A percentile compares a stretch with the other conserved stretches of the same genome.
phyloP scores from a whole-genome alignment of 2,797 vertebrate genomes.

The Falco naumanni region DNA sequence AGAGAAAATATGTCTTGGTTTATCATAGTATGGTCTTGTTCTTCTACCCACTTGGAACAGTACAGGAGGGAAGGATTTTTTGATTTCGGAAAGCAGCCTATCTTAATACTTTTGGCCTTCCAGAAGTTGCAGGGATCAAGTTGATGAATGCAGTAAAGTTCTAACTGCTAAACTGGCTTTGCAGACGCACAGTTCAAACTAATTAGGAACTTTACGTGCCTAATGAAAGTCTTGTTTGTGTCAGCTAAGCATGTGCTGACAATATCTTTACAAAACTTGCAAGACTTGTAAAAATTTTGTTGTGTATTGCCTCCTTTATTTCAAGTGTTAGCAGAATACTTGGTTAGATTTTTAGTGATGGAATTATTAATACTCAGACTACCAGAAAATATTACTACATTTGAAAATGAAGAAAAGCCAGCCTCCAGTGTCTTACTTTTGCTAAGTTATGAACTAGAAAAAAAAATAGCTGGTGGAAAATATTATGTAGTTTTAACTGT shows the following conservation, averaged over 20 bases:
- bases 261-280: background rate
- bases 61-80: background rate
- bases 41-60: background rate
- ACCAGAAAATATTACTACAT: background rate
- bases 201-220: background rate
- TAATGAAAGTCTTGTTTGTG: background rate
- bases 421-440: conserved; percentile 15
- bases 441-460: background rate
- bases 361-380: background rate
- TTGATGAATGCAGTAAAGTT: fast-evolving
- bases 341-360: background rate
- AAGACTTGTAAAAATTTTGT: background rate
- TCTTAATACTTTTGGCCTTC: background rate
- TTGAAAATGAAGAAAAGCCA: background rate
- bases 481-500: background rate
- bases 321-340: background rate
- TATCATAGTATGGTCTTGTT: background rate
- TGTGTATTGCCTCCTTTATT: background rate
- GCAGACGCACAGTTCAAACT: background rate
- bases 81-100: background rate
- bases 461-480: conserved; percentile 28
- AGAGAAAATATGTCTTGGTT: background rate
- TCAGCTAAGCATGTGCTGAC: background rate
- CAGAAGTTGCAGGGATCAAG: background rate
- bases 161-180: background rate